Conservation (phyloP, 2,113 vertebrate genomes). For the Laterallus jamaicensis region DNA sequence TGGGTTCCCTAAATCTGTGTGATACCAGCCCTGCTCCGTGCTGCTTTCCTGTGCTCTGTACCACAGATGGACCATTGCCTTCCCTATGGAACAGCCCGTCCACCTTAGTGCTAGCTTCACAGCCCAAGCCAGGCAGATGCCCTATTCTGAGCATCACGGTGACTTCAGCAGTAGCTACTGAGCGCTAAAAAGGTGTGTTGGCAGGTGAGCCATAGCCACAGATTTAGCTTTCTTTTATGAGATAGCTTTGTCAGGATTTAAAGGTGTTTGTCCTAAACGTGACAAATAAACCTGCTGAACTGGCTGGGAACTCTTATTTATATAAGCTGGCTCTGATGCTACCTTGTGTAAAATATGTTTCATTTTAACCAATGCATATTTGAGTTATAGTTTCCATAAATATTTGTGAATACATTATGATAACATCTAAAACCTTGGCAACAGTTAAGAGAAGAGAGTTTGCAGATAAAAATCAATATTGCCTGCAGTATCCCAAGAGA, state of each 20-base stretch:
- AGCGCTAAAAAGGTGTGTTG: not conserved
- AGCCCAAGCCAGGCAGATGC: not conserved
- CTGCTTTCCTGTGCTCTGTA: not conserved
- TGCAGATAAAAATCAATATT: slow-evolving; percentile 71
- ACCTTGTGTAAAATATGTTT: slow-evolving; percentile 47
- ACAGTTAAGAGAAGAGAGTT: slow-evolving; percentile 58
- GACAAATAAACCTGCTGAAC: slow-evolving; percentile 29
- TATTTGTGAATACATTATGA: slow-evolving; percentile 71
- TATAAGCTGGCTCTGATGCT: slow-evolving; percentile 14
- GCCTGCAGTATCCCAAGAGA: slow-evolving; percentile 70
- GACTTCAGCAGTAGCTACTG: not conserved
- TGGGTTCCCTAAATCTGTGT: not conserved
- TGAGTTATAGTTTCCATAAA: slow-evolving; percentile 63
- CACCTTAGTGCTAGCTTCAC: not conserved
- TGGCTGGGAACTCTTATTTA: slow-evolving; percentile 7
- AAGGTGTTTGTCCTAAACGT: not conserved
- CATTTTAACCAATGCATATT: slow-evolving; percentile 51
- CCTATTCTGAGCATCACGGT: not conserved
- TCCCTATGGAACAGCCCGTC: not conserved
- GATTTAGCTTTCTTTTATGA: not conserved
- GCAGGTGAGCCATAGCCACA: not conserved
- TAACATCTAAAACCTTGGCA: slow-evolving; percentile 69
- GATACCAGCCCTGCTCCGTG: not conserved
- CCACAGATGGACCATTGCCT: not conserved
- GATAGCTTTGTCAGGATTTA: slow-evolving; percentile 29